Evolutionary conservation across 2,113 vertebrate species (phyloP).

Genomic region (Scomber colias): DNA sequence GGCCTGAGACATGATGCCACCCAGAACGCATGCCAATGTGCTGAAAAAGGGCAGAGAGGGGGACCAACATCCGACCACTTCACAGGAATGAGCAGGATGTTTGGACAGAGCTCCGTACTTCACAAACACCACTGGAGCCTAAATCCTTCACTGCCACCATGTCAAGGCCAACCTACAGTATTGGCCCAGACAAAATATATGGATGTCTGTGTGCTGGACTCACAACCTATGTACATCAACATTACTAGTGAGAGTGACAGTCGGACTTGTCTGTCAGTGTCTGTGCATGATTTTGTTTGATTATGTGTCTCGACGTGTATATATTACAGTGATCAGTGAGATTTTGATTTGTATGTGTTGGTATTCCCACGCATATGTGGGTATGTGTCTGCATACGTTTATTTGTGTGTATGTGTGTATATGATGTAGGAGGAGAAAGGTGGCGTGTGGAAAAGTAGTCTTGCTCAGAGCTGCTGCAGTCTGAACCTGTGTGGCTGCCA

Average conservation of each 20-base stretch:
- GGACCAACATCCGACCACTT: constrained; percentile 81
- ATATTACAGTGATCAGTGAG: constrained; percentile 58
- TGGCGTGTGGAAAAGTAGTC: constrained; percentile 84
- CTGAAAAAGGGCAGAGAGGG: constrained; percentile 68
- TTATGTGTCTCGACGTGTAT: constrained; percentile 66
- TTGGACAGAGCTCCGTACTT: constrained; percentile 79
- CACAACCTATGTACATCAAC: constrained; percentile 69
- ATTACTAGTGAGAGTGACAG: constrained; percentile 70
- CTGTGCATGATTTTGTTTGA: constrained; percentile 73
- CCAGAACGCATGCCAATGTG: constrained; percentile 72
- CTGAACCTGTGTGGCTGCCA: constrained; percentile 81
- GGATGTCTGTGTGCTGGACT: constrained; percentile 69
- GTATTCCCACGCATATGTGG: constrained; percentile 51
- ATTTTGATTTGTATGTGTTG: constrained; percentile 70
- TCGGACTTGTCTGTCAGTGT: constrained; percentile 76
- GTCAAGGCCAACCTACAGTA: constrained; percentile 69
- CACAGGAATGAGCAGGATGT: constrained; percentile 76
- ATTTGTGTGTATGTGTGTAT: constrained; percentile 57
- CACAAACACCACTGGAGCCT: constrained; percentile 82
- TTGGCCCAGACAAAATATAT: constrained; percentile 80
- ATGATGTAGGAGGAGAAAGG: constrained; percentile 75
- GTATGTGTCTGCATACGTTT: constrained; percentile 32
- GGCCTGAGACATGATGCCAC: constrained; percentile 75
- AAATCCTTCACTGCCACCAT: constrained; percentile 73
- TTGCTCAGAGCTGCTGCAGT: constrained; percentile 80